These are phyloP conservation scores for Drosophila nr. medialis DNA, from an alignment of 2,888 invertebrate species.

Conservation along the genomic window DNA sequence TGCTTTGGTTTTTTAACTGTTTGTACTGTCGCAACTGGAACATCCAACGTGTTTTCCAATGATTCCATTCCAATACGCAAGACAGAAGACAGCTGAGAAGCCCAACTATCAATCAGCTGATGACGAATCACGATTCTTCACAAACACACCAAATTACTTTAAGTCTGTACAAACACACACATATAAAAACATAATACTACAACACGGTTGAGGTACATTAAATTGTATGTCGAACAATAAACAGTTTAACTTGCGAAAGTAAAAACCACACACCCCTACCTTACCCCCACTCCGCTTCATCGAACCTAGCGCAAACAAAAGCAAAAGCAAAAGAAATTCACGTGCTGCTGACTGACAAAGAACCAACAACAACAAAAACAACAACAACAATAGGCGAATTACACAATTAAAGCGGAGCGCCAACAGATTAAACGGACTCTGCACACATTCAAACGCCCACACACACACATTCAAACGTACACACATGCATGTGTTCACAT, in stretches of 20 bases:
- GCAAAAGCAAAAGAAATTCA: constrained; percentile 15
- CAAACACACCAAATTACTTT: background rate
- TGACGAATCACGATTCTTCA: background rate
- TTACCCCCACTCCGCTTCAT: background rate
- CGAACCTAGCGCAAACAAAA: constrained; percentile 9
- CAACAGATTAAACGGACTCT: constrained; percentile 26
- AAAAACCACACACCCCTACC: background rate
- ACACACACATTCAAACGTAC: background rate
- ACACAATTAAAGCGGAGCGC: constrained; percentile 38
- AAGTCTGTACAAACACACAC: background rate
- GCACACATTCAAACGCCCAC: background rate
- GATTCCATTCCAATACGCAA: background rate
- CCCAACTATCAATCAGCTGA: background rate
- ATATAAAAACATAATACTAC: background rate
- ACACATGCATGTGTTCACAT: background rate
- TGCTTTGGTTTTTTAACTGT: background rate
- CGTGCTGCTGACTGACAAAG: constrained; percentile 30
- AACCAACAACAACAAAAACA: constrained; percentile 3
- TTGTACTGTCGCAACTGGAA: background rate
- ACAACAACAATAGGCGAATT: constrained; percentile 16
- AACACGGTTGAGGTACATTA: constrained; percentile 9
- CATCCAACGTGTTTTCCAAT: background rate
- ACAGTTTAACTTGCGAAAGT: constrained; percentile 38
- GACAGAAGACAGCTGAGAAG: background rate
- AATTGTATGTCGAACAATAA: constrained; percentile 29